Evolutionary conservation across 2,888 invertebrate genomes (phyloP), one percentile per base, ranked within the genome.

Genomic region (Apodemia mormo): DNA sequence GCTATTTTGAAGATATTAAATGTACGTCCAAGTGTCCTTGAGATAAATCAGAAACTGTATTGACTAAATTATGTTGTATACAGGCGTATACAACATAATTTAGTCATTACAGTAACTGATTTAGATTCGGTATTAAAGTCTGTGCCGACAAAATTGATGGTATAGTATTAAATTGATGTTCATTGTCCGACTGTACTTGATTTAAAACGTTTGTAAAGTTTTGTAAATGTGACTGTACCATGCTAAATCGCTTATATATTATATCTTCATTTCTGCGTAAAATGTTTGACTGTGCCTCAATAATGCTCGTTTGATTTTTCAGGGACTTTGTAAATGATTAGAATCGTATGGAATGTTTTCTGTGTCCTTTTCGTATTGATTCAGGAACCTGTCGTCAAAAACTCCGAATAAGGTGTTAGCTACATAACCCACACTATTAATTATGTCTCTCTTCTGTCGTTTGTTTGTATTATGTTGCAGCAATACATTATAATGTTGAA

Each of bases 401-500:
- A 64, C 64, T 64, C 64, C 33, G 64, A 64, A 64, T 64, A 64
- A 64, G 2, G 64, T 3, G 49, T 49, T 49, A 49, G 49, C 49
- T 14, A 49, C 14, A 8, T 49, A 49, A 14, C 49, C 49, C 49
- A 64, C 64, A 33, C 64, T 37, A 14, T 64, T 64, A 30, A 64
- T 64, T 33, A 64, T 30, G 64, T 37, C 33, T 64, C 64, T 64
- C 64, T 64, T 64, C 64, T 37, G 64, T 33, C 64, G 22, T 29
- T 64, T 64, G 7, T 37, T 64, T 4, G 22, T 33, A 33, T 64
- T 64, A 14, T 9, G 37, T 58, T 22, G 30, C 22, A 75, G 67
- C 45, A 75, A 29, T 40, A 66, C 45, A 33, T 77, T 73, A 56
- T 75, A 74, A 56, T 66, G 56, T 5, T 66, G 40, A 40, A 69